phyloP scores from a whole-genome alignment of 1,140 invertebrate species.

The Penaeus indicus region DNA sequence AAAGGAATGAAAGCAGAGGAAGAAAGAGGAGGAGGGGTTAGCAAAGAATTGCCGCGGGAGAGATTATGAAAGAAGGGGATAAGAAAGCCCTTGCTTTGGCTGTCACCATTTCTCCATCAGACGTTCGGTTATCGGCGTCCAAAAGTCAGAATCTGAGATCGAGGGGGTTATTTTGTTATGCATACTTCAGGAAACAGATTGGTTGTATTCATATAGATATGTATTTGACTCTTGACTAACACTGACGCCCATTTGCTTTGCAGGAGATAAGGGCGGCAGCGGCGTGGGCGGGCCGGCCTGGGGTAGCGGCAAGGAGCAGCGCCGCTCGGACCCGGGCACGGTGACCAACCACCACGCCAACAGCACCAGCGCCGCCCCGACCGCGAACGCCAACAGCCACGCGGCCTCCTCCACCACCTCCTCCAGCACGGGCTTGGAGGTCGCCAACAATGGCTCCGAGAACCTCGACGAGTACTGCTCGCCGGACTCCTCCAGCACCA shows the following conservation, averaged over 20 bases:
- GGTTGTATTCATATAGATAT: no score
- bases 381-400: slow-evolving; percentile 6
- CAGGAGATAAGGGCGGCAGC: slow-evolving; percentile 32
- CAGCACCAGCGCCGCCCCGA: not conserved
- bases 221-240: no score
- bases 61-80: no score
- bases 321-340: slow-evolving; percentile 24
- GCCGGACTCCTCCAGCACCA: not conserved
- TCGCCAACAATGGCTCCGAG: slow-evolving; percentile 33
- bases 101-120: no score
- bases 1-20: no score
- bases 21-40: no score
- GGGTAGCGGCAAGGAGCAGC: slow-evolving; percentile 35
- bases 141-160: no score
- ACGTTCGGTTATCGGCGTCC: no score
- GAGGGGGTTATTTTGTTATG: no score
- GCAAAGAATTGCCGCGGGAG: no score
- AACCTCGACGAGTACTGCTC: slow-evolving; percentile 7
- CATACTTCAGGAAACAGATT: no score
- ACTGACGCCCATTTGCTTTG: not conserved
- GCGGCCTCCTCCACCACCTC: slow-evolving; percentile 13
- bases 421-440: not conserved
- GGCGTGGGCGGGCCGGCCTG: not conserved
- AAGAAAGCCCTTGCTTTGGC: no score
- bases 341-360: slow-evolving; percentile 21